These are phyloP conservation scores for Tortrix viridana DNA, from an alignment of 2,888 invertebrate genomes.

Conservation along the genomic window DNA sequence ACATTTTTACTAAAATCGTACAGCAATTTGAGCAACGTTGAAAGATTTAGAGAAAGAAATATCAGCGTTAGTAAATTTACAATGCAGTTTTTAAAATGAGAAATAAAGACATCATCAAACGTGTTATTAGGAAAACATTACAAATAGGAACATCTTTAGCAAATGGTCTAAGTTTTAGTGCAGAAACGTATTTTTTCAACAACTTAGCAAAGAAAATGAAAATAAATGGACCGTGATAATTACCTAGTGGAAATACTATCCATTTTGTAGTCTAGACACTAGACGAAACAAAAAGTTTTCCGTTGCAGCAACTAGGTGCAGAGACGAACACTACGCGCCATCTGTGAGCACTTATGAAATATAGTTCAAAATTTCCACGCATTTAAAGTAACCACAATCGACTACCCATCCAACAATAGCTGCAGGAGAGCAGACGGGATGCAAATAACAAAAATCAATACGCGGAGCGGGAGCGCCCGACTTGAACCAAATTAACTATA, in stretches of 20 bases:
- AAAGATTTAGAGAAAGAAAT: conserved; percentile 22
- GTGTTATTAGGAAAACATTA: too few species aligned
- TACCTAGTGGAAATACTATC: conserved; percentile 13
- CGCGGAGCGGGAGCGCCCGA: conserved; percentile 65
- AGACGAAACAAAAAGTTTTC: conserved; percentile 17
- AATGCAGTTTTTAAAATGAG: not conserved
- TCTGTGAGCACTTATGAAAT: conserved; percentile 19
- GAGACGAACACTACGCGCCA: conserved; percentile 14
- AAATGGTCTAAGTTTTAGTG: too few species aligned
- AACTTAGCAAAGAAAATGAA: not conserved
- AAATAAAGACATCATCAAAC: not conserved
- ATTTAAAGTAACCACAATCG: conserved; percentile 57
- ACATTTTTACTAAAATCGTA: conserved; percentile 32
- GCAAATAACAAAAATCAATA: conserved; percentile 84
- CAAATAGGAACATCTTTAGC: too few species aligned
- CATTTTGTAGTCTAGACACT: conserved; percentile 32
- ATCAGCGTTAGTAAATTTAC: conserved; percentile 13
- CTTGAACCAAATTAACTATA: conserved; percentile 74
- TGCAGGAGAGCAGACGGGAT: conserved; percentile 76
- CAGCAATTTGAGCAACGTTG: conserved; percentile 20
- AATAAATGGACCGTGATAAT: conserved; percentile 17
- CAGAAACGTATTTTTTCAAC: not conserved
- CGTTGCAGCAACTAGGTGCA: conserved; percentile 23
- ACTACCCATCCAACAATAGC: conserved; percentile 74
- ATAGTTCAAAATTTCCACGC: conserved; percentile 44